Evolutionary conservation across 1,140 invertebrate species (phyloP).

Genomic region (Aphelenchoides avenae): DNA sequence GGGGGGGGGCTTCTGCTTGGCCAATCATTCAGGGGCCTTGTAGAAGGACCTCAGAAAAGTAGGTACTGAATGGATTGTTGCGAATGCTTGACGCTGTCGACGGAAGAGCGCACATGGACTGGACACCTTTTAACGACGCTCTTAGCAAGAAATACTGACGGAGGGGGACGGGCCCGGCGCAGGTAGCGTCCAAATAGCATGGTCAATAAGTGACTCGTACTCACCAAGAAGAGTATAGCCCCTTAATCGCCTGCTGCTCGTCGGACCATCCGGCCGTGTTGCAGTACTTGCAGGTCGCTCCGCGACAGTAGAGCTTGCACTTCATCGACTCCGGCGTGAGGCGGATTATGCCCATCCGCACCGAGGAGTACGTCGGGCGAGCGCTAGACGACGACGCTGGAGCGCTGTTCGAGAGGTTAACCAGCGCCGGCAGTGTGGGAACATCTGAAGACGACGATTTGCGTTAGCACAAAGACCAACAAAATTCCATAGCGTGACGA

Average conservation of each 20-base stretch:
- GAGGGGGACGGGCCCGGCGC: neutral
- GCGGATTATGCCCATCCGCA: conserved; percentile 37
- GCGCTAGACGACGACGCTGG: neutral
- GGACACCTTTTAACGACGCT: neutral
- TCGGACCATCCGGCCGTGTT: conserved; percentile 21
- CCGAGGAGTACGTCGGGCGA: conserved; percentile 29
- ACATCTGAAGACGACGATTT: too few relatives aligned
- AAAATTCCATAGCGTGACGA: too few relatives aligned
- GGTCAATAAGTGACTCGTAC: neutral
- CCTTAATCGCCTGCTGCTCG: conserved; percentile 28
- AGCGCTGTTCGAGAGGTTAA: too few relatives aligned
- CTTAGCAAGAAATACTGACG: neutral
- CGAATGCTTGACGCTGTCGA: too few relatives aligned
- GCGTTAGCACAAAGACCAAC: too few relatives aligned
- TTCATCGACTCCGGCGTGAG: conserved; percentile 48
- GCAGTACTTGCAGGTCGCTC: conserved; percentile 37
- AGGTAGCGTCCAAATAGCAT: neutral
- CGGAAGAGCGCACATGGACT: too few relatives aligned
- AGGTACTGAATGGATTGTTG: too few relatives aligned
- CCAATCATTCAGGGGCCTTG: too few relatives aligned
- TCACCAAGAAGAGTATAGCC: conserved; percentile 41
- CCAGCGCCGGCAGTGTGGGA: too few relatives aligned
- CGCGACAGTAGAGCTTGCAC: conserved; percentile 44
- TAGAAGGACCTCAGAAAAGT: too few relatives aligned
- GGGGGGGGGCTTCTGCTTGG: too few relatives aligned